Base-by-base conservation (phyloP, 2,113 vertebrate species). In the Rhodinocichla rosea region DNA sequence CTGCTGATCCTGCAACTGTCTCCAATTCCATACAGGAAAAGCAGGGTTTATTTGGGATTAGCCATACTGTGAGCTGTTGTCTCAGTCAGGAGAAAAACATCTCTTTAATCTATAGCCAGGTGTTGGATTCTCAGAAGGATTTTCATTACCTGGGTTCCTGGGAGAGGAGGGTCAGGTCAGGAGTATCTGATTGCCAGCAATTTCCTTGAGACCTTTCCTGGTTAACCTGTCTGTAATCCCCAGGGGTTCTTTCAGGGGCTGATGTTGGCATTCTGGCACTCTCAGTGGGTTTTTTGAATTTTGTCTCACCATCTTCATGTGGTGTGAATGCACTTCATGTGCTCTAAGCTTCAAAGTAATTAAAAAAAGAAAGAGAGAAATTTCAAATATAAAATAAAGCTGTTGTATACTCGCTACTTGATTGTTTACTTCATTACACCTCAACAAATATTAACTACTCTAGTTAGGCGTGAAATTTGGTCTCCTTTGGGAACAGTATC, bases 171-270 rank as follows among this genome's bases (percentile, higher is more conserved):
- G 75, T 94, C 85, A 88, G 94, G 94, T 95, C 92, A 83, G 42
- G 76, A 78, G 92, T 94, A 77, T 92, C 90, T 96, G 90, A 94
- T 95, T 97, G 86, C 89, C 68, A 74, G 71, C 94, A 90, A 92
- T 96, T 96, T 96, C 90, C 95, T 87, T 59, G 55, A 84, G 47
- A 71, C 65, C 56, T 32, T 84, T 50, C 45, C 88, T 86, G 44
- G 23, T 93, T 95, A 94, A 83, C 63, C n/a, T 63, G 40, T 50
- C 68, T 77, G 39, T 88, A 83, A 86, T 84, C 83, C 77, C 73
- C 35, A 42, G 20, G 24, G 80, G 27, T 67, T 74, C 42, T 86
- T 62, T 79, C 42, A 13, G 33, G 57, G 52, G 39, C 6, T 42
- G 16, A 7, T 57, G 11, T 10, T 74, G 45, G 26, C 35, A 45